Base-by-base conservation (phyloP, 30 jellyfish, hydroid and myxozoan species). In the Pseudorhiza aurosa region DNA sequence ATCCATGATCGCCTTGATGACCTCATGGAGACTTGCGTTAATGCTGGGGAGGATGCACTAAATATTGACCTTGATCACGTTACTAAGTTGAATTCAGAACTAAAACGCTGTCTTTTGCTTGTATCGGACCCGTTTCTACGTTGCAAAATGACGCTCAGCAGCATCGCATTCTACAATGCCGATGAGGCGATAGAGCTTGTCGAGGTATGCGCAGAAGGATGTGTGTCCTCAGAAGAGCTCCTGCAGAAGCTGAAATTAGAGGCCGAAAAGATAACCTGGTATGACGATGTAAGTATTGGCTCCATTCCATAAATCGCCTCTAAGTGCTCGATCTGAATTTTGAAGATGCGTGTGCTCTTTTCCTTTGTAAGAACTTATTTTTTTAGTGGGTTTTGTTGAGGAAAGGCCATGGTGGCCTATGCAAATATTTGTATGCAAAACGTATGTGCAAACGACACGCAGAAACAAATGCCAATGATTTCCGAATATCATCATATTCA, bases 241-340 rank as follows among this genome's bases (percentile, higher is more conserved):
- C 64, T 55, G 8, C 56, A 1, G 29, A 55, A 58, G 40, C 56
- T 90, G 69, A 69, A 62, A 28, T 40, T 27, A 10, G 86, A 75
- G 75, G 82, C 70, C 10, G 36, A 44, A 1, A 79, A 90, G 65
- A 82, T 84, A 7, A 55, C 69, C 22, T 90, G 97, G 97, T 82
- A 77, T 62, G 82, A 76, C 12, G 57, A 85, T 70, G 97, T 90
- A 55, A 57, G 85, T 74, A 29, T 21, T 53, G 19, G n/a, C n/a
- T n/a, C n/a, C n/a, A n/a, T n/a, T n/a, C n/a, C n/a, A n/a, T n/a
- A n/a, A n/a, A n/a, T n/a, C n/a, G n/a, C n/a, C n/a, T n/a, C n/a
- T n/a, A n/a, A n/a, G n/a, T n/a, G n/a, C n/a, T n/a, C n/a, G n/a
- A n/a, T n/a, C n/a, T n/a, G n/a, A n/a, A n/a, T n/a, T n/a, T n/a